phyloP scores from a whole-genome alignment of 2,888 invertebrate genomes.

The Rugalucina vietnamica region DNA sequence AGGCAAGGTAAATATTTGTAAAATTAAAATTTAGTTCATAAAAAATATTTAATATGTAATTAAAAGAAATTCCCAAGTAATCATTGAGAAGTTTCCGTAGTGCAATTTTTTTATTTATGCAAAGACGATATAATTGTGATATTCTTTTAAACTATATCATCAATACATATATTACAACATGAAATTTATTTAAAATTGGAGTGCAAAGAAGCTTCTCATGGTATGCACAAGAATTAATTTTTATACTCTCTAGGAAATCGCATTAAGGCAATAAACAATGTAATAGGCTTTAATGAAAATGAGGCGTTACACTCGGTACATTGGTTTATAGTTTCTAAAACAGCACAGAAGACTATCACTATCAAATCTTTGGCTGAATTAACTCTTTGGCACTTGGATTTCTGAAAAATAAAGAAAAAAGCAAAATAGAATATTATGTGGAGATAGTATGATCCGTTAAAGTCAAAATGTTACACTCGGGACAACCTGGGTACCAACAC shows the following conservation, averaged over 20 bases:
- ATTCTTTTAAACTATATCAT: no score
- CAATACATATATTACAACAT: no score
- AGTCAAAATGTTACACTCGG: background rate
- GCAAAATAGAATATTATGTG: background rate
- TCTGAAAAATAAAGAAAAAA: background rate
- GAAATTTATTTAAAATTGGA: background rate
- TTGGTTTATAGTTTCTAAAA: background rate
- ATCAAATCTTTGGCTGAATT: background rate
- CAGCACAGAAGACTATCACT: background rate
- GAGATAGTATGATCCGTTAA: background rate
- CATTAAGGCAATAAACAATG: background rate
- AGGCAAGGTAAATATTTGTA: no score
- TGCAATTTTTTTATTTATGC: no score
- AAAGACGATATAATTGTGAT: no score
- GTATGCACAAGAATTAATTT: background rate
- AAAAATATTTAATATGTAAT: no score
- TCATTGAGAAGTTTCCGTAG: no score
- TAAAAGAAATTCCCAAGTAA: no score
- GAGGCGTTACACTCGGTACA: constrained; percentile 6
- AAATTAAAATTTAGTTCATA: no score
- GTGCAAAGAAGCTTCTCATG: background rate
- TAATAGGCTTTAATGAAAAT: background rate
- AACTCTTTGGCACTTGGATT: background rate
- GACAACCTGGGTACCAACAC: background rate
- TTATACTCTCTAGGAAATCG: background rate